A percentile compares a stretch with the other conserved stretches of the same genome.
Conservation (phyloP, 2,113 vertebrate species). For the Raja brachyura region DNA sequence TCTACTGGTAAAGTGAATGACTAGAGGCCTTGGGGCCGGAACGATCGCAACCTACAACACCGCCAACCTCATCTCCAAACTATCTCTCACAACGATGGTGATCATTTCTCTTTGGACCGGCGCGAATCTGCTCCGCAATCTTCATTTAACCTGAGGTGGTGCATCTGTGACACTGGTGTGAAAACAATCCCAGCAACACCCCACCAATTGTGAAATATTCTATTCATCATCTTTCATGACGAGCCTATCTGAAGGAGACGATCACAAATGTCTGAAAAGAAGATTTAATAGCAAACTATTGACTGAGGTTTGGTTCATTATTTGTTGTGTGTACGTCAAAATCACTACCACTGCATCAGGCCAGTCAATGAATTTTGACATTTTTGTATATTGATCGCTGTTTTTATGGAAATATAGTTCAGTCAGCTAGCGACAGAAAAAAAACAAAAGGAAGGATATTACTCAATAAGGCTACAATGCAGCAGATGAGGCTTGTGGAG, state of each 20-base stretch:
- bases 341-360: not conserved
- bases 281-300: not conserved
- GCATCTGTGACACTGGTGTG: not conserved
- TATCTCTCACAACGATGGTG: not conserved
- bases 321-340: not conserved
- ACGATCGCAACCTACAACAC: not conserved
- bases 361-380: not conserved
- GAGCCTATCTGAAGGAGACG: not conserved
- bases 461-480: not conserved
- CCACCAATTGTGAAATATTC: not conserved
- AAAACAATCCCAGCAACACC: not conserved
- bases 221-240: not conserved
- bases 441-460: not conserved
- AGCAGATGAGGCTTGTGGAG: not conserved
- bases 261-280: not conserved
- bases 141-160: not conserved
- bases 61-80: not conserved
- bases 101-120: not conserved
- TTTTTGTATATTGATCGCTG: not conserved
- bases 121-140: not conserved
- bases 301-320: not conserved
- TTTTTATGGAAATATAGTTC: not conserved
- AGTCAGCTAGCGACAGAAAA: not conserved
- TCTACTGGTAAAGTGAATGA: no score
- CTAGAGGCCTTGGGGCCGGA: not conserved